Conservation (phyloP, 2,888 invertebrate genomes). For the Micropterix aruncella region DNA sequence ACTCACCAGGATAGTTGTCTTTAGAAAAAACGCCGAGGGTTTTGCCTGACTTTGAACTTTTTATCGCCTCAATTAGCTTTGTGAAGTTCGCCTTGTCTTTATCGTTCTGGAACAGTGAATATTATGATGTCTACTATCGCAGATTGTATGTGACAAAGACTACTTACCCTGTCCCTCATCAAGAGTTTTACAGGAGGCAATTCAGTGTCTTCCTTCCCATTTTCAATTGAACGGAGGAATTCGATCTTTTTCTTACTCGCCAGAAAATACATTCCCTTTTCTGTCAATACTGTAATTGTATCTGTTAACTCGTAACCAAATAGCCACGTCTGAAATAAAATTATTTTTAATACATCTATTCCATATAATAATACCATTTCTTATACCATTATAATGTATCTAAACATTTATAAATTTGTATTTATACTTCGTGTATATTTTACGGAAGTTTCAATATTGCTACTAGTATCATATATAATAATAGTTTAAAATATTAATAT, state of each 20-base stretch:
- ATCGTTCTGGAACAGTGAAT: conserved; percentile 45
- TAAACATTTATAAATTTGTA: neutral
- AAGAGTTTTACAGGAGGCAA: conserved; percentile 77
- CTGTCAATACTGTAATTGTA: conserved; percentile 83
- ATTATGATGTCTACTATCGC: neutral
- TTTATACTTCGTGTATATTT: too few relatives aligned
- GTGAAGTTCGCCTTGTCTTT: conserved; percentile 88
- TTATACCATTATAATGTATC: neutral
- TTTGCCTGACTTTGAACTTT: conserved; percentile 79
- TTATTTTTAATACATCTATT: conserved; percentile 2
- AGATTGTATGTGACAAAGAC: conserved; percentile 1
- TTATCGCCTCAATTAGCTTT: conserved; percentile 63
- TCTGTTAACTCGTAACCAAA: conserved; percentile 95
- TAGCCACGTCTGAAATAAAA: conserved; percentile 70
- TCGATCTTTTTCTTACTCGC: conserved; percentile 98
- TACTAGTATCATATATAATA: too few relatives aligned
- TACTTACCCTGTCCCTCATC: conserved; percentile 75
- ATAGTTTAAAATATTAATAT: too few relatives aligned
- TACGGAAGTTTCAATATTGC: too few relatives aligned
- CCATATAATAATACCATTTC: too few relatives aligned
- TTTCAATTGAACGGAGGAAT: conserved; percentile 82
- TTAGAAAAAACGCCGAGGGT: conserved; percentile 81
- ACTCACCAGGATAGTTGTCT: conserved; percentile 87
- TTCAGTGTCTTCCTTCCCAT: conserved; percentile 63
- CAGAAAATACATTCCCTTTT: conserved; percentile 74